Percentiles rank a stretch among this genome's conserved stretches.
Conservation (phyloP, 2,113 vertebrate genomes). For the Hirundichthys speculiger region DNA sequence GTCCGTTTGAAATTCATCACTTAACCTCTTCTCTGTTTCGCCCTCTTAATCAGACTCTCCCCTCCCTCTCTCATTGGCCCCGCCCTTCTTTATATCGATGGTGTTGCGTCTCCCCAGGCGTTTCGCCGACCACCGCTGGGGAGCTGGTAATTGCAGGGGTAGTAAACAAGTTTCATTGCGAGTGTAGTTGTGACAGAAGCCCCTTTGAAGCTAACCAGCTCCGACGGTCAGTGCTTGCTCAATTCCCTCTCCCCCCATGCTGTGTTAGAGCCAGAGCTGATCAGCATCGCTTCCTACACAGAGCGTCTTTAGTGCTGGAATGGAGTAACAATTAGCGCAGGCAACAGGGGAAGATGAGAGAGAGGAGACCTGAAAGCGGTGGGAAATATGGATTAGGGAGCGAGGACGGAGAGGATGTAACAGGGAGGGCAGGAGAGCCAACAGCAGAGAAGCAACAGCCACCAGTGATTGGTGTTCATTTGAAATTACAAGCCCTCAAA, state of each 20-base stretch:
- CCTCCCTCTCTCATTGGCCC: constrained; percentile 20
- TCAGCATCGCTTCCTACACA: constrained; percentile 48
- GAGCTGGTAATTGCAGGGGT: constrained; percentile 67
- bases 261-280: constrained; percentile 43
- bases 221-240: constrained; percentile 81
- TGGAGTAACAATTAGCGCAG: constrained; percentile 64
- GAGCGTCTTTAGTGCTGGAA: constrained; percentile 40
- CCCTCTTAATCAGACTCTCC: constrained; percentile 51
- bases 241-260: constrained; percentile 72
- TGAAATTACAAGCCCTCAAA: not conserved
- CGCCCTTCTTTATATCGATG: too few species aligned
- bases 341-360: constrained; percentile 7
- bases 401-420: not conserved
- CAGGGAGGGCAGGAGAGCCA: not conserved
- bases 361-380: constrained; percentile 19
- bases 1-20: constrained; percentile 49
- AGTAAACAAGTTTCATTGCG: constrained; percentile 75
- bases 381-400: constrained; percentile 20
- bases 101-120: constrained; percentile 56
- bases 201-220: constrained; percentile 77
- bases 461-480: not conserved
- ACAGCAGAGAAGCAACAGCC: constrained; percentile 1
- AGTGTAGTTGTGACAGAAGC: constrained; percentile 70
- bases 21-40: constrained; percentile 38
- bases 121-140: constrained; percentile 43